Base-by-base conservation (phyloP, 2,113 vertebrate genomes). In the Calidris pugnax region DNA sequence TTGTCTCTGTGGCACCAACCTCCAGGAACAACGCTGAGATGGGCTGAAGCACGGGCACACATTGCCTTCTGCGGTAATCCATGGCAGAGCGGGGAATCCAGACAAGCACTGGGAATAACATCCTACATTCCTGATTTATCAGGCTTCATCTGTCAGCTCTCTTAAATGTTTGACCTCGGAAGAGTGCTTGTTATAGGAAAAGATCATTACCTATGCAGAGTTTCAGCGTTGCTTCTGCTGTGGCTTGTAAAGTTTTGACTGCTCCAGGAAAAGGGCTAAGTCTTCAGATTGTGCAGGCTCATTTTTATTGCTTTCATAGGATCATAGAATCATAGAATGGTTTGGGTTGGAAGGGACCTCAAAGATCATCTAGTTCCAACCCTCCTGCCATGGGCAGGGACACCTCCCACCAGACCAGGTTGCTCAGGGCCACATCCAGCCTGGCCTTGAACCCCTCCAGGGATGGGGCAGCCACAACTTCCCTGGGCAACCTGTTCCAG, bases 61-160 rank as follows among this genome's bases (percentile, higher is more conserved):
- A 0, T 20, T 39, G 8, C 2, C 0, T 32, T 53, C 59, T 21
- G 28, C 6, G 0, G 27, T 48, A 56, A 59, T 20, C 59, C 20
- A 0, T 28, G 33, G 66, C 10, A 20, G 53, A 88, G 37, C 51
- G 16, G 23, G 33, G 21, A 71, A 67, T 59, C 76, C 47, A 14
- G 51, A 30, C 15, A 47, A 51, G 22, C 3, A 1, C 4, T 22
- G 55, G n/a, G 26, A 66, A 72, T 24, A 69, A 41, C 35, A 48
- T 27, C 43, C 53, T 33, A 22, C 51, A 51, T 20, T 53, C 26
- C 56, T 43, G 66, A 6, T 76, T 72, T 86, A 35, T 71, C 79
- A 37, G 51, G 22, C 47, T 77, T 90, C 26, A 15, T 59, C 76
- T 47, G 32, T 78, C 64, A 68, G 15, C 51, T 84, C 12, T 37